Conservation (phyloP, 2,113 vertebrate genomes). For the Pelecanus crispus region DNA sequence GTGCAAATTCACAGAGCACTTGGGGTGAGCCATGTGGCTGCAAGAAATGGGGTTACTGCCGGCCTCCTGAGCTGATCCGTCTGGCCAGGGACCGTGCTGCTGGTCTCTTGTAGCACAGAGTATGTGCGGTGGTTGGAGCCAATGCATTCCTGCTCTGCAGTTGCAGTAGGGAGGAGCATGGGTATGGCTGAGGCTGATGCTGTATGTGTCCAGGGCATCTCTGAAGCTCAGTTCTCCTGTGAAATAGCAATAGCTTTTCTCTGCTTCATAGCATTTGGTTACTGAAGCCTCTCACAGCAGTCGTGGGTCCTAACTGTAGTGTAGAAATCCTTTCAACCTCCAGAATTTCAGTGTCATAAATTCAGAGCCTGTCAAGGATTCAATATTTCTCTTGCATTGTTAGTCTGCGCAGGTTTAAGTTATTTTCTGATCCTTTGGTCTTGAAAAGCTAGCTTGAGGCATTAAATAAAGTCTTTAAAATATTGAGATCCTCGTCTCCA, state of each 20-base stretch:
- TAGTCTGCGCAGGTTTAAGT: not conserved
- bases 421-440: slow-evolving; percentile 8
- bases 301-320: not conserved
- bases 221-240: not conserved
- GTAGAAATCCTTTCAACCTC: not conserved
- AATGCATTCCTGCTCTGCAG: not conserved
- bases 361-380: not conserved
- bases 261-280: not conserved
- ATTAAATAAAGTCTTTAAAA: slow-evolving; percentile 8
- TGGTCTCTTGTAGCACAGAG: not conserved
- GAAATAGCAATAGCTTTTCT: not conserved
- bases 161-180: not conserved
- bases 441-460: not conserved
- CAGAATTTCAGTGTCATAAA: not conserved
- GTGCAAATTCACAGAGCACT: not conserved
- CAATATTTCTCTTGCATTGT: not conserved
- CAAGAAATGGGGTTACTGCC: not conserved
- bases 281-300: not conserved
- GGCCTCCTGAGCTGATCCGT: no score
- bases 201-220: not conserved
- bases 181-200: not conserved
- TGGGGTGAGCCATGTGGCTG: not conserved
- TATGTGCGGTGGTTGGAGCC: not conserved
- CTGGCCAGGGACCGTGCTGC: not conserved
- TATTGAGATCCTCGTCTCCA: not conserved